phyloP scores from a whole-genome alignment of 2,113 vertebrate species.

The Rhipidura dahli region DNA sequence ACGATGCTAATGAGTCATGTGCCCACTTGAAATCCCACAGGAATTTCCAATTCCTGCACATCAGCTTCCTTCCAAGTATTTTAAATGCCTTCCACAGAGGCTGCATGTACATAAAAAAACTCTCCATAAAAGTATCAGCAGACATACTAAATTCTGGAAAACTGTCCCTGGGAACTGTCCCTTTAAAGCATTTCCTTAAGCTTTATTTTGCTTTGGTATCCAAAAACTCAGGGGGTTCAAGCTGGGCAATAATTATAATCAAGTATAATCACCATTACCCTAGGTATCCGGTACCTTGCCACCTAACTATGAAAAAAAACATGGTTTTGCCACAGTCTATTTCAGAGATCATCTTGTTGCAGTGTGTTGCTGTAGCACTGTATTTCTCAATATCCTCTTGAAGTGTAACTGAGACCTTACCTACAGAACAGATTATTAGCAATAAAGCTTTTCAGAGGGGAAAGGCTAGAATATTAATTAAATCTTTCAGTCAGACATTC shows the following conservation, averaged over 20 bases:
- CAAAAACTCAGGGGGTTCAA: not conserved
- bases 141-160: not conserved
- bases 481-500: not conserved
- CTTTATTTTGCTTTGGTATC: not conserved
- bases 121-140: not conserved
- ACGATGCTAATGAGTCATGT: not conserved
- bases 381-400: not conserved
- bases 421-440: not conserved
- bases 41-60: not conserved
- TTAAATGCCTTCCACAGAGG: not conserved
- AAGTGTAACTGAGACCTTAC: not conserved
- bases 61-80: not conserved
- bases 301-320: not conserved
- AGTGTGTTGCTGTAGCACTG: not conserved
- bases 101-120: not conserved
- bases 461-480: not conserved
- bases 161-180: too few species aligned
- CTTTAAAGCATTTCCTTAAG: not conserved
- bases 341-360: not conserved
- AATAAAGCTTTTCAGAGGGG: not conserved
- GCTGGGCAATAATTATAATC: not conserved
- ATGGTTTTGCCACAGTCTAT: not conserved
- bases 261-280: not conserved
- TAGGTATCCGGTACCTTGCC: not conserved
- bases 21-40: not conserved